These are phyloP conservation scores for Lipophrys pholis DNA, from an alignment of 2,113 vertebrate species.

Conservation along the genomic window DNA sequence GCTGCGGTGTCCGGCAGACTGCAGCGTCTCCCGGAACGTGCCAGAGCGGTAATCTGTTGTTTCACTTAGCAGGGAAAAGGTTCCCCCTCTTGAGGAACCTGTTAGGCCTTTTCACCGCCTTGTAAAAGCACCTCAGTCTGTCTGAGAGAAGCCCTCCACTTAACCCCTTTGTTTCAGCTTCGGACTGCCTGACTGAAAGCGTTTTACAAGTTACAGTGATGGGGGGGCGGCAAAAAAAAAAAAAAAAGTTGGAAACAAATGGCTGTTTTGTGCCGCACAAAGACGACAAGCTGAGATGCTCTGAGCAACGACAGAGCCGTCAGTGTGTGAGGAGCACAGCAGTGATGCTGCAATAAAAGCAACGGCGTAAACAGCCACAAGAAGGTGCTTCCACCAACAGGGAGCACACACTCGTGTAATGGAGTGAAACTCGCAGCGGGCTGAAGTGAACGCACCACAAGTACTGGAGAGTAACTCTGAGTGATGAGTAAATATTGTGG, in stretches of 20 bases:
- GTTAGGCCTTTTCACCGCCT: slow-evolving; percentile 32
- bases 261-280: slow-evolving; percentile 9
- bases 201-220: background rate
- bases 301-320: slow-evolving; percentile 38
- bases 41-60: slow-evolving; percentile 52
- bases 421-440: slow-evolving; percentile 8
- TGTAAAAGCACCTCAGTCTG: slow-evolving; percentile 52
- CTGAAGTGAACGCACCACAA: background rate
- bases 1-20: slow-evolving; percentile 58
- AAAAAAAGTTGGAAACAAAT: slow-evolving; percentile 10
- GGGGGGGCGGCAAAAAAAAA: background rate
- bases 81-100: slow-evolving; percentile 31
- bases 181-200: slow-evolving; percentile 2
- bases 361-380: slow-evolving; percentile 31
- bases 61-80: slow-evolving; percentile 16
- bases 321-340: slow-evolving; percentile 30
- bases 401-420: slow-evolving; percentile 8
- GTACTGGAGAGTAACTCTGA: background rate
- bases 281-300: slow-evolving; percentile 20
- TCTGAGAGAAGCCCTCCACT: background rate
- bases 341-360: slow-evolving; percentile 38
- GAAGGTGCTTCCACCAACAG: slow-evolving; percentile 32
- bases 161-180: slow-evolving; percentile 8
- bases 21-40: slow-evolving; percentile 59
- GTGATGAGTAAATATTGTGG: background rate